These are phyloP conservation scores for Penaeus chinensis DNA, from an alignment of 1,140 invertebrate species.

Conservation along the genomic window DNA sequence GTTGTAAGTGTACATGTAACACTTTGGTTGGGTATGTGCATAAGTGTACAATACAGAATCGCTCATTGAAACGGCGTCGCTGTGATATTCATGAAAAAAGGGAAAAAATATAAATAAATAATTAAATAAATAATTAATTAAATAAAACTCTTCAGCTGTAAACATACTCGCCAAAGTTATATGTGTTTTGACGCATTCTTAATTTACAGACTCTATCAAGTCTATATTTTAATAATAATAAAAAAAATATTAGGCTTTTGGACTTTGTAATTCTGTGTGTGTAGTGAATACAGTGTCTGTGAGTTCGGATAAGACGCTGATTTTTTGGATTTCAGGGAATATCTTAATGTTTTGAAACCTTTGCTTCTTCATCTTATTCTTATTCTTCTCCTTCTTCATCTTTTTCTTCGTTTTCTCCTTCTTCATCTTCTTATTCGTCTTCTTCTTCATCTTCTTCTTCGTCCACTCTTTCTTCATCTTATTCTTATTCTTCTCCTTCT, in stretches of 20 bases:
- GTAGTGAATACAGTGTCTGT: too few relatives aligned
- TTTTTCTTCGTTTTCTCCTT: background rate
- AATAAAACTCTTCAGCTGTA: conserved; percentile 4
- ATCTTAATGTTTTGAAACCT: too few relatives aligned
- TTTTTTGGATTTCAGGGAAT: too few relatives aligned
- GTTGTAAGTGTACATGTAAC: conserved; percentile 26
- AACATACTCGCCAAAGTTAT: conserved; percentile 9
- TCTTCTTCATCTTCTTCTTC: background rate
- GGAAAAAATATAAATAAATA: too few relatives aligned
- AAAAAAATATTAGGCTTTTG: background rate
- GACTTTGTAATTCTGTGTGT: too few relatives aligned
- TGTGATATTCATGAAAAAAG: conserved; percentile 8
- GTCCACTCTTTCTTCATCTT: background rate
- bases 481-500: background rate
- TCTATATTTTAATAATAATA: background rate
- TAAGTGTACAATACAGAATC: conserved; percentile 12
- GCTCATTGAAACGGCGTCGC: conserved; percentile 12
- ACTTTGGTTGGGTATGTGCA: conserved; percentile 4
- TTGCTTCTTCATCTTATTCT: background rate
- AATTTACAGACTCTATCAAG: background rate
- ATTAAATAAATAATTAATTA: background rate
- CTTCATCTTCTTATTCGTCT: background rate
- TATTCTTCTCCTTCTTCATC: background rate
- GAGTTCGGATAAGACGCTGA: too few relatives aligned
- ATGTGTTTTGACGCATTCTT: conserved; percentile 1